phyloP scores from a whole-genome alignment of 2,113 vertebrate species.

The Rafetus swinhoei region DNA sequence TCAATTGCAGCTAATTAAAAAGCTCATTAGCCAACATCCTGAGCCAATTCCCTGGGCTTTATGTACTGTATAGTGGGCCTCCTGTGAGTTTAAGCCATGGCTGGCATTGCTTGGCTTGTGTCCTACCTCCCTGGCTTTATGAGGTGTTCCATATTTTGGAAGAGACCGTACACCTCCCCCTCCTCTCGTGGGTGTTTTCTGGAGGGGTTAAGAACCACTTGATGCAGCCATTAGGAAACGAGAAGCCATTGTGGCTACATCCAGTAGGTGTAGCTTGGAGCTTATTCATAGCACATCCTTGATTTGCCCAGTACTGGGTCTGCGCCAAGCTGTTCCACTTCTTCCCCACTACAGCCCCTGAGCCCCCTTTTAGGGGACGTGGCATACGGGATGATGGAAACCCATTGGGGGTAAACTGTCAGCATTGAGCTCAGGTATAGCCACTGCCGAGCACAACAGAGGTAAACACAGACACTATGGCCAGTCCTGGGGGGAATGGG shows the following conservation, averaged over 20 bases:
- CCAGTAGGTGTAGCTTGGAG: constrained; percentile 3
- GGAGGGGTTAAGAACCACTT: not conserved
- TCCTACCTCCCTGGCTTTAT: constrained; percentile 59
- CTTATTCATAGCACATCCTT: not conserved
- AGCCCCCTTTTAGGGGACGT: not conserved
- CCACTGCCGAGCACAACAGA: not conserved
- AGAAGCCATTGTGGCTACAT: not conserved
- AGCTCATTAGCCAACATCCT: constrained; percentile 65
- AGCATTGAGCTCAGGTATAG: not conserved
- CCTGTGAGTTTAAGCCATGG: not conserved
- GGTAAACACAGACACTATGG: not conserved
- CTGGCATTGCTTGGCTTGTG: constrained; percentile 17
- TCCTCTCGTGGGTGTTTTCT: not conserved
- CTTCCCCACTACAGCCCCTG: not conserved
- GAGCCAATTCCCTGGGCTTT: constrained; percentile 51
- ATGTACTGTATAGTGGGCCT: constrained; percentile 18
- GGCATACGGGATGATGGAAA: not conserved
- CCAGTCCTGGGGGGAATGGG: accelerated
- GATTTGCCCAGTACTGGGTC: not conserved
- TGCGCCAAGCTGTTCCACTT: not conserved
- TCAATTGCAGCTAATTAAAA: constrained; percentile 68
- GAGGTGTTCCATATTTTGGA: constrained; percentile 69
- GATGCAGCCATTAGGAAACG: constrained; percentile 5
- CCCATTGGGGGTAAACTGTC: not conserved
- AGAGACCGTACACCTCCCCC: not conserved